Base-by-base conservation (phyloP, 2,888 invertebrate species). In the Lapara coniferarum region DNA sequence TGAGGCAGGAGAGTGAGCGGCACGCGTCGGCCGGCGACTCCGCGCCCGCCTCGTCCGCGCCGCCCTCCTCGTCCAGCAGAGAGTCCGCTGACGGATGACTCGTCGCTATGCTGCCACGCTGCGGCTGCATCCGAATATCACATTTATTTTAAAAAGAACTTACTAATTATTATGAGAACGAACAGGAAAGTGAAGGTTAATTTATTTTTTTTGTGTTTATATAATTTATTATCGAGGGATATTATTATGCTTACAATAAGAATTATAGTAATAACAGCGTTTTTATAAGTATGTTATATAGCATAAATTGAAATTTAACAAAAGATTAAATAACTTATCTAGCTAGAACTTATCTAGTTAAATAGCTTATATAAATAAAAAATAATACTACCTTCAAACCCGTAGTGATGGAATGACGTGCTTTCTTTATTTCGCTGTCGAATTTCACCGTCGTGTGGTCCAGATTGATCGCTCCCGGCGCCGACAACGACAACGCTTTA, bases 401-500 rank as follows among this genome's bases (percentile, higher is more conserved):
- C 55, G 84, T 87, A 0, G 92, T 93, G 73, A 94, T 91, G n/a
- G 94, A 94, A 75, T 94, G 92, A 19, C 94, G 80, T 0, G 94
- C 93, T 70, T 94, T 92, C 80, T 95, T 95, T 78, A 93, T 90
- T 72, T 93, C 95, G 75, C 92, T 94, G 83, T 95, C 96, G 80
- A 96, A 96, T 85, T 96, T 96, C 1, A 97, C 96, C 0, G 96
- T 95, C 1, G 94, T 93, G 79, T 95, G 95, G 67, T 97, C 97
- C 74, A 96, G 88, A 83, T 97, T 97, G 80, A 98, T 97, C 66
- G 97, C 97, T 70, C 97, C 97, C 0, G 98, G 98, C 0, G 98
- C 98, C 0, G 98, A 98, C 90, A 96, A 96, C 77, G 97, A 97
- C 83, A 97, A 93, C 1, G 96, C 95, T 83, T 96, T 95, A 25